These are phyloP conservation scores for Lepidurus packardi DNA, from an alignment of 1,140 invertebrate species.

Conservation along the genomic window DNA sequence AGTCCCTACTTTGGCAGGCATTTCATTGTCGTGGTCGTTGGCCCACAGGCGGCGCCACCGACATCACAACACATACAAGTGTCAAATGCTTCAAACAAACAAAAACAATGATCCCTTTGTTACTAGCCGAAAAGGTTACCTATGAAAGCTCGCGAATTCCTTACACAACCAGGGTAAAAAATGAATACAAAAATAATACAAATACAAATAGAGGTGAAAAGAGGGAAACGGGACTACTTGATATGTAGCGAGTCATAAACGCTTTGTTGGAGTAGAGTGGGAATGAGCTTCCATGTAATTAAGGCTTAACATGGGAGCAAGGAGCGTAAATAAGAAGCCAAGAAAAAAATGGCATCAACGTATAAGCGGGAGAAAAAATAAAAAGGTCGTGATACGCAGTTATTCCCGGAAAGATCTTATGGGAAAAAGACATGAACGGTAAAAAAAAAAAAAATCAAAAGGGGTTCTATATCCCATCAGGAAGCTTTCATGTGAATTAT, in stretches of 20 bases:
- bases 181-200: too few relatives aligned
- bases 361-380: not conserved
- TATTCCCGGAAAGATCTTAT: not conserved
- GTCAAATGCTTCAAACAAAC: too few relatives aligned
- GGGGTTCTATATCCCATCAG: not conserved
- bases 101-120: too few relatives aligned
- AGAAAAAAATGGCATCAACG: not conserved
- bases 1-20: not conserved
- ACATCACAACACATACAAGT: too few relatives aligned
- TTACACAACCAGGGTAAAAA: too few relatives aligned
- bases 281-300: not conserved
- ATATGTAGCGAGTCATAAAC: not conserved
- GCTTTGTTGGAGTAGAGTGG: not conserved
- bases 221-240: too few relatives aligned
- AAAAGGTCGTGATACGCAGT: not conserved
- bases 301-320: not conserved
- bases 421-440: not conserved
- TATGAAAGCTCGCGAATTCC: too few relatives aligned
- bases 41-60: too few relatives aligned
- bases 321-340: not conserved
- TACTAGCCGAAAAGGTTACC: too few relatives aligned
- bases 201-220: too few relatives aligned
- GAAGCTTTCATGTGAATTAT: conserved; percentile 22
- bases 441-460: not conserved
- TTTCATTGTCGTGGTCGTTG: not conserved